Conservation (phyloP, 2,888 invertebrate species). For the Caenorhabditis angaria region DNA sequence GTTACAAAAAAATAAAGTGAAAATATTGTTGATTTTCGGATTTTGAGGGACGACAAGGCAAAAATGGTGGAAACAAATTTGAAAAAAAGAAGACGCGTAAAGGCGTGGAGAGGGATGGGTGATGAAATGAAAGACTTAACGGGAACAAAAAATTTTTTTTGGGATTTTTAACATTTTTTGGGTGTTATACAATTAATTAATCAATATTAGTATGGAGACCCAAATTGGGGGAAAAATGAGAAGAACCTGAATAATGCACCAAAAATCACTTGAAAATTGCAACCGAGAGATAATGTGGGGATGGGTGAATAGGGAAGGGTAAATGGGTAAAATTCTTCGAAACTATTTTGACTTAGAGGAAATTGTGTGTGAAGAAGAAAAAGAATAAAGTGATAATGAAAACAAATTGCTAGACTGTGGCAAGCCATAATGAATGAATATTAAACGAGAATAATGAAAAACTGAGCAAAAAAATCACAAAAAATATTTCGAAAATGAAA, state of each 20-base stretch:
- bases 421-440: too few species aligned
- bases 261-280: slow-evolving; percentile 15
- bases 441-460: background rate
- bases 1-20: background rate
- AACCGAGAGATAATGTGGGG: slow-evolving; percentile 5
- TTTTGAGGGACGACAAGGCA: background rate
- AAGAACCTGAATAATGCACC: slow-evolving; percentile 11
- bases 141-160: background rate
- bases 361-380: too few species aligned
- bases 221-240: background rate
- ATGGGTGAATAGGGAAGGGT: too few species aligned
- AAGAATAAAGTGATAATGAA: too few species aligned
- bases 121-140: background rate
- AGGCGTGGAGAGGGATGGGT: too few species aligned
- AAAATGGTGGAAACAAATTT: background rate
- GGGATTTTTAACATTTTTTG: background rate
- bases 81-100: background rate
- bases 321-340: too few species aligned
- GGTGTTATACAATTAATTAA: too few species aligned
- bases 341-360: too few species aligned
- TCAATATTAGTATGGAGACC: too few species aligned
- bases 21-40: background rate
- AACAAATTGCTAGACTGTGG: too few species aligned
- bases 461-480: too few species aligned
- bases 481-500: too few species aligned